Evolutionary conservation across 2,888 invertebrate species (phyloP).

Genomic region (Oxyteleia sp.): DNA sequence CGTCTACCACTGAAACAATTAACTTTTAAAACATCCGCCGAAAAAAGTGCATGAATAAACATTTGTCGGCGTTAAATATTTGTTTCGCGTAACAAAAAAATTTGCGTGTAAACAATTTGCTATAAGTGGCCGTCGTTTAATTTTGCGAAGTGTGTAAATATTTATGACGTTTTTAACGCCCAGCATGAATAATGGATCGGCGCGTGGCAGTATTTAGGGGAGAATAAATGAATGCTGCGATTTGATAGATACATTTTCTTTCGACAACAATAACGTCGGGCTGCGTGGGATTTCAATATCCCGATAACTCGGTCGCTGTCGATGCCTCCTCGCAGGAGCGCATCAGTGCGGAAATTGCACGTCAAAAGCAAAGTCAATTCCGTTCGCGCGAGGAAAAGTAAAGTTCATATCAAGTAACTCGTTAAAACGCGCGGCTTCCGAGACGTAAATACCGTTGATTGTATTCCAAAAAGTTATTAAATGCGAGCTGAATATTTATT

Average conservation of each 20-base stretch:
- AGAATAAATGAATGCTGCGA: slow-evolving; percentile 42
- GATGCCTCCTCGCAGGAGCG: slow-evolving; percentile 48
- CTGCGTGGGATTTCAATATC: slow-evolving; percentile 58
- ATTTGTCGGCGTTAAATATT: no score
- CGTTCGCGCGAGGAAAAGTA: slow-evolving; percentile 40
- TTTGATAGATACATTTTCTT: slow-evolving; percentile 50
- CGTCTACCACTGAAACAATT: slow-evolving; percentile 23
- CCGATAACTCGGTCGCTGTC: slow-evolving; percentile 53
- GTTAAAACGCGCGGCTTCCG: slow-evolving; percentile 43
- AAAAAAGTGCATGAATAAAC: background rate
- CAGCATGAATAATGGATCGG: slow-evolving; percentile 43
- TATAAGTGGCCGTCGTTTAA: background rate
- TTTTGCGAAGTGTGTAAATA: slow-evolving; percentile 18
- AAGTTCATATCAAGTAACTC: slow-evolving; percentile 61
- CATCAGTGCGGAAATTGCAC: slow-evolving; percentile 67
- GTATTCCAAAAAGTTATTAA: slow-evolving; percentile 14
- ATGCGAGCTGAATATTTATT: slow-evolving; percentile 5
- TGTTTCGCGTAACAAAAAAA: no score
- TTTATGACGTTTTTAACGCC: slow-evolving; percentile 20
- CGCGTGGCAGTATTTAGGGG: slow-evolving; percentile 30
- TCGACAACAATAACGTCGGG: slow-evolving; percentile 44
- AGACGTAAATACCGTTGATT: slow-evolving; percentile 18
- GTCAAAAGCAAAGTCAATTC: slow-evolving; percentile 70
- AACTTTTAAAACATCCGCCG: background rate
- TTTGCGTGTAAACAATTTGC: background rate